These are phyloP conservation scores for Gila robusta DNA, from an alignment of 2,797 vertebrate species.

Conservation along the genomic window DNA sequence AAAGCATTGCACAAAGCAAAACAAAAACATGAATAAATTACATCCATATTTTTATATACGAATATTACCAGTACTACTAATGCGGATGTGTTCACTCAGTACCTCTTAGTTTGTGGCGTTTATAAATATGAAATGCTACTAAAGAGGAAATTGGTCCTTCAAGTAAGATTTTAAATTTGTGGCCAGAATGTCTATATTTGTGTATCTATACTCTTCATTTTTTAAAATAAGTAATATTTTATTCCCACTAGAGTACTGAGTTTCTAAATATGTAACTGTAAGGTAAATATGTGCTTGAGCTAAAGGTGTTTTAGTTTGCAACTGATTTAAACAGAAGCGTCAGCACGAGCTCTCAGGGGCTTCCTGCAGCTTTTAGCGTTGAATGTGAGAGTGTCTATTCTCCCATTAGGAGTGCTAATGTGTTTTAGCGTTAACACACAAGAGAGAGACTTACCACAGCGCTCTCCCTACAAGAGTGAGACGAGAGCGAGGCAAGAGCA, in stretches of 20 bases:
- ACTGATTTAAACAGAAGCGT: conserved; percentile 49
- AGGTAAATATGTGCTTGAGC: conserved; percentile 35
- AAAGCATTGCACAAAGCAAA: background rate
- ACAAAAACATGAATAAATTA: too few relatives aligned
- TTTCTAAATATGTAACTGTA: background rate
- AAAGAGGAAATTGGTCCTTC: too few relatives aligned
- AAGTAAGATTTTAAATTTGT: too few relatives aligned
- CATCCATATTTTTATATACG: too few relatives aligned
- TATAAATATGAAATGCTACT: background rate
- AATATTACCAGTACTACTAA: too few relatives aligned
- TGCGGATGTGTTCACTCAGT: too few relatives aligned
- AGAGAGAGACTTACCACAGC: conserved; percentile 55
- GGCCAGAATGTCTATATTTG: background rate
- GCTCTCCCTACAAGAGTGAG: conserved; percentile 53
- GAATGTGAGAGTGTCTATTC: conserved; percentile 68
- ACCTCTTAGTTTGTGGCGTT: background rate
- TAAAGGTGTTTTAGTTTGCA: conserved; percentile 23
- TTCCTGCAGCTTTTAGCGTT: conserved; percentile 70
- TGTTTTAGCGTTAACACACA: conserved; percentile 66
- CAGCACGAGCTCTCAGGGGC: conserved; percentile 64
- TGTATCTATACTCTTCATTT: background rate
- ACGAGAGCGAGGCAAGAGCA: conserved; percentile 36
- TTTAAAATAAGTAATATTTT: background rate
- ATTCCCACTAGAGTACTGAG: background rate
- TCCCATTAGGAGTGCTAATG: conserved; percentile 75